Evolutionary conservation across 1,140 invertebrate genomes (phyloP), one percentile per base, ranked within the genome.

Genomic region (Hylaeus volcanicus): DNA sequence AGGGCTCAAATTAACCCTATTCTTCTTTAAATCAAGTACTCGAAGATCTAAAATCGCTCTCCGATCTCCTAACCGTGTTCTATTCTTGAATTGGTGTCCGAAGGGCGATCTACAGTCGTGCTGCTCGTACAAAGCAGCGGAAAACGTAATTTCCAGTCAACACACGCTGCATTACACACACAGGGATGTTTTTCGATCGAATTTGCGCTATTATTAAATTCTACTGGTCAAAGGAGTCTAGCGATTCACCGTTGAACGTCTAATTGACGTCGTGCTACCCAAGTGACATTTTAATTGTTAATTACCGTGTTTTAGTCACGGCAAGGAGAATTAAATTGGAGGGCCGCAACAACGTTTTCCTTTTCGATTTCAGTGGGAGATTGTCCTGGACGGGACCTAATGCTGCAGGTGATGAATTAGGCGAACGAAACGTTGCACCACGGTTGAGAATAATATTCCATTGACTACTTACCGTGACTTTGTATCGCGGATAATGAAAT

Each of bases 291-390:
- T 5, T 48, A n/a, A 41, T 14, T 60, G 15, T 41, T 26, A n/a
- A 37, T n/a, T 12, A 12, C 1, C 15, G 26, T 5, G 70, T 55
- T 73, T 71, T 55, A 14, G 9, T 5, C n/a, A 15, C 39, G 39
- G 70, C 15, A 73, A 65, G 58, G 61, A 26, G 55, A 73, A 74
- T 65, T 73, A 14, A 5, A 65, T 79, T 4, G 45, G 1, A 8
- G n/a, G 9, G 8, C 2, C 15, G 65, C 37, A 68, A 68, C 45
- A 68, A 68, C 48, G n/a, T 68, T 68, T 68, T 51, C 45, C 53
- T 68, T 26, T 4, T 9, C 43, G 8, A 51, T 66, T 66, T n/a
- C 2, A 26, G 26, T 9, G 9, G 61, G 6, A 68, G 14, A 68
- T 68, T 68, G 65, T n/a, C 45, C 53, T 48, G 6, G 43, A 51